These are phyloP conservation scores for Lasaia peninsularis DNA, from an alignment of 1,140 invertebrate species.

Conservation along the genomic window DNA sequence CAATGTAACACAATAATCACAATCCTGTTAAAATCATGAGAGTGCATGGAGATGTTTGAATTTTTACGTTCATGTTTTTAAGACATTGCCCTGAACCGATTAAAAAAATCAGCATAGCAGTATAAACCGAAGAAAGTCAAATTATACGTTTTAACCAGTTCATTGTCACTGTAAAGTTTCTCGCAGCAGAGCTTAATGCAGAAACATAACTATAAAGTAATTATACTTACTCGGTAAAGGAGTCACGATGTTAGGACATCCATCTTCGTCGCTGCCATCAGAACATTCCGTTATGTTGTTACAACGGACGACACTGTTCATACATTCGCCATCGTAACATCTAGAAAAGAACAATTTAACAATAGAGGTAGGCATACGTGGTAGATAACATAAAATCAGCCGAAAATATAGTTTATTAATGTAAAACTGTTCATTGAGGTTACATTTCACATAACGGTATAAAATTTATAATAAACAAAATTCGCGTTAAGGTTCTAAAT, in stretches of 20 bases:
- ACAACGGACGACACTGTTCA: conserved; percentile 65
- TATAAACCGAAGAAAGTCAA: too few relatives aligned
- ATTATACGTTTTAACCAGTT: too few relatives aligned
- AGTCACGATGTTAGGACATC: conserved; percentile 40
- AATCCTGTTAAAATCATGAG: too few relatives aligned
- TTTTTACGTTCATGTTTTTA: too few relatives aligned
- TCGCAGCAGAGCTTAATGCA: not conserved
- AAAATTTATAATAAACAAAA: not conserved
- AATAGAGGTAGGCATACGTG: not conserved
- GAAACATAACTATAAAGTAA: too few relatives aligned
- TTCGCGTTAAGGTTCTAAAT: not conserved
- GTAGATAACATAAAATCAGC: not conserved
- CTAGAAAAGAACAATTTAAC: conserved; percentile 33
- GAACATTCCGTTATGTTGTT: conserved; percentile 79
- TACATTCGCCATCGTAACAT: conserved; percentile 66
- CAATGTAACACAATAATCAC: too few relatives aligned
- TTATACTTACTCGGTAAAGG: conserved; percentile 35
- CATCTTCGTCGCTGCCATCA: conserved; percentile 86
- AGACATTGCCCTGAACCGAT: too few relatives aligned
- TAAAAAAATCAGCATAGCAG: too few relatives aligned
- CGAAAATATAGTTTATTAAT: not conserved
- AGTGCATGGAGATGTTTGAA: too few relatives aligned
- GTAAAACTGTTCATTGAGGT: too few relatives aligned
- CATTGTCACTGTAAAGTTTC: too few relatives aligned
- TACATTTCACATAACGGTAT: too few relatives aligned